Base-by-base conservation (phyloP, 2,797 vertebrate genomes). In the Myripristis murdjan region DNA sequence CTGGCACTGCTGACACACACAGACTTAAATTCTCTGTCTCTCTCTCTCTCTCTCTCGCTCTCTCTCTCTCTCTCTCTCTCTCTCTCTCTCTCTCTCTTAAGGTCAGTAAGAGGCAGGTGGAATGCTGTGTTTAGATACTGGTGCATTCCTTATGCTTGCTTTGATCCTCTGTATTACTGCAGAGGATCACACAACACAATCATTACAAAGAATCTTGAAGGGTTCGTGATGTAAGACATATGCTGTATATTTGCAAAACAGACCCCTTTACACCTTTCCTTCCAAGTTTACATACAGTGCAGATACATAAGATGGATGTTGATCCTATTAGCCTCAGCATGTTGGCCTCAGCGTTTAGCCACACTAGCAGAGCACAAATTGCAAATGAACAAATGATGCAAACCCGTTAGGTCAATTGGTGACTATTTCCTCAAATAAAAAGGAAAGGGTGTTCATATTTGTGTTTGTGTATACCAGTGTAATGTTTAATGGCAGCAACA, bases 121-220 rank as follows among this genome's bases (percentile, higher is more conserved):
- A 87, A 90, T 82, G 79, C 52, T 58, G 64, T 83, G 79, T 87
- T 85, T 86, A 82, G 77, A 87, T 78, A 70, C 56, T 65, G 43
- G 49, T 31, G 57, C 46, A 77, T 85, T 85, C 65, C 64, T 75
- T 33, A 59, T 0, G 31, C 35, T 31, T 64, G 51, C 78, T 81
- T 71, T 82, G 73, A 81, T 87, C 39, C 43, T 7, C 24, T 57
- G 64, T 73, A 31, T n/a, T 44, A 22, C 53, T 61, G 59, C 15
- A 71, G 76, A 61, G 44, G 24, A 12, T 20, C 43, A 5, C 26
- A 62, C 54, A 64, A 33, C 44, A 71, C 10, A 33, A 24, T 23
- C 24, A 35, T 63, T 59, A 78, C 58, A 60, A 70, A 78, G 69
- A 64, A 56, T 59, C 37, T 48, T 48, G 58, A 71, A 64, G 31